These are phyloP conservation scores for Pachliopta kotzebuea DNA, from an alignment of 2,888 invertebrate genomes.

Conservation along the genomic window DNA sequence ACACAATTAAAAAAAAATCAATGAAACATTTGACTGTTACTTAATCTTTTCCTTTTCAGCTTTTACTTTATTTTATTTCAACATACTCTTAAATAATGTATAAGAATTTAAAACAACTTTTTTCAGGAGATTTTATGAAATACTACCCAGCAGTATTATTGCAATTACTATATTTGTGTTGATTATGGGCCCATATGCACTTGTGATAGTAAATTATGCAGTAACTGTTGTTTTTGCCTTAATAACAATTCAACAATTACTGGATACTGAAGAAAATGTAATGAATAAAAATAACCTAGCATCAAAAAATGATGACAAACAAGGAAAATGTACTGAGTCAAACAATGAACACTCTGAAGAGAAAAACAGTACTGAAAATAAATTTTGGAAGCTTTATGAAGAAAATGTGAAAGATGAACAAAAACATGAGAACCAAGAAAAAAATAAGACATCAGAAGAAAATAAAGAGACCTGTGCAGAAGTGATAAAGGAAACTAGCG, in stretches of 20 bases:
- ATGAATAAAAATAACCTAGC: slow-evolving; percentile 30
- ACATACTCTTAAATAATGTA: too few species aligned
- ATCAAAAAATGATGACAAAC: slow-evolving; percentile 10
- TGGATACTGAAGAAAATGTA: slow-evolving; percentile 45
- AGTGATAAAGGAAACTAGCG: slow-evolving; percentile 29
- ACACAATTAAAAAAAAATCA: neutral
- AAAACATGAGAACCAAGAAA: slow-evolving; percentile 17
- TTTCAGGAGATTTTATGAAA: slow-evolving; percentile 74
- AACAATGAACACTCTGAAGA: neutral
- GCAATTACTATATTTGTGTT: slow-evolving; percentile 77
- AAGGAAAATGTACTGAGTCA: neutral
- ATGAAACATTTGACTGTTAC: neutral
- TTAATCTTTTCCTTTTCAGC: slow-evolving; percentile 21
- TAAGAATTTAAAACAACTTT: slow-evolving; percentile 4
- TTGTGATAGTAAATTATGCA: slow-evolving; percentile 82
- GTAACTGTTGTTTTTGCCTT: slow-evolving; percentile 77
- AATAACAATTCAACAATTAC: slow-evolving; percentile 80
- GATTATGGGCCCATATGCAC: slow-evolving; percentile 80
- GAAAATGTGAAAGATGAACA: neutral
- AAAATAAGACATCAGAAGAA: slow-evolving; percentile 26
- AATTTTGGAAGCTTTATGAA: neutral
- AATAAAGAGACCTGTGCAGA: slow-evolving; percentile 20
- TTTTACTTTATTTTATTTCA: slow-evolving; percentile 26
- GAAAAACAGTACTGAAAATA: neutral
- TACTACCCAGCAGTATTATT: slow-evolving; percentile 71